Evolutionary conservation across 2,888 invertebrate genomes (phyloP).

Genomic region (Chironomus riparius): DNA sequence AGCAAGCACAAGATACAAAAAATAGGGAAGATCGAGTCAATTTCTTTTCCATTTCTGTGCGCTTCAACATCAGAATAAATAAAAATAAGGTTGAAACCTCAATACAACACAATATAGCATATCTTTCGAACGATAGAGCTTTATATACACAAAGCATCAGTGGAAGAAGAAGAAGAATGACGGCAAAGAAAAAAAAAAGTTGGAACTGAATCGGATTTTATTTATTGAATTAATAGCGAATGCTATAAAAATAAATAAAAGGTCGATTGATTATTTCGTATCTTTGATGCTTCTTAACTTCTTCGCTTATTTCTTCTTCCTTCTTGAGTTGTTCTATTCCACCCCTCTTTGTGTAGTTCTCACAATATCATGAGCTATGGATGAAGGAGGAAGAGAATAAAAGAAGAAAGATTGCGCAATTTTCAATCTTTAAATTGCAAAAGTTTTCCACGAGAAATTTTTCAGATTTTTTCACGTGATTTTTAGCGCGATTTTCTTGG

Average conservation of each 20-base stretch:
- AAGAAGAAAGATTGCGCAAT: background rate
- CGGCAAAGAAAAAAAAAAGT: background rate
- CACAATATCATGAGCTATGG: too few species aligned
- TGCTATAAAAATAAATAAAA: constrained; percentile 24
- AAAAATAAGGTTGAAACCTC: background rate
- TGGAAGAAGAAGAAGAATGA: too few species aligned
- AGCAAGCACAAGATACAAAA: background rate
- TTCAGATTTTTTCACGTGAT: too few species aligned
- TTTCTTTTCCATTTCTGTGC: background rate
- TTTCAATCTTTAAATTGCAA: background rate
- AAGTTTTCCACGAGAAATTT: background rate
- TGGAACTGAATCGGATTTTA: background rate
- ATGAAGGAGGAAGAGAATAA: background rate
- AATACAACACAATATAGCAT: background rate
- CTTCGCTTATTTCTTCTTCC: background rate
- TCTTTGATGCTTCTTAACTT: background rate
- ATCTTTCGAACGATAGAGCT: background rate
- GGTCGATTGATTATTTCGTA: constrained; percentile 11
- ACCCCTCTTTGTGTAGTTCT: too few species aligned
- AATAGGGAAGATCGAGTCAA: background rate
- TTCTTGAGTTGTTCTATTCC: background rate
- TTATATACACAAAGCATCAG: too few species aligned
- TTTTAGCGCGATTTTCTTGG: too few species aligned
- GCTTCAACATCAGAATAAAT: background rate
- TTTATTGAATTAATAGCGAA: constrained; percentile 24